Conservation (phyloP, 2,888 invertebrate species). For the Priocnemis perturbator region DNA sequence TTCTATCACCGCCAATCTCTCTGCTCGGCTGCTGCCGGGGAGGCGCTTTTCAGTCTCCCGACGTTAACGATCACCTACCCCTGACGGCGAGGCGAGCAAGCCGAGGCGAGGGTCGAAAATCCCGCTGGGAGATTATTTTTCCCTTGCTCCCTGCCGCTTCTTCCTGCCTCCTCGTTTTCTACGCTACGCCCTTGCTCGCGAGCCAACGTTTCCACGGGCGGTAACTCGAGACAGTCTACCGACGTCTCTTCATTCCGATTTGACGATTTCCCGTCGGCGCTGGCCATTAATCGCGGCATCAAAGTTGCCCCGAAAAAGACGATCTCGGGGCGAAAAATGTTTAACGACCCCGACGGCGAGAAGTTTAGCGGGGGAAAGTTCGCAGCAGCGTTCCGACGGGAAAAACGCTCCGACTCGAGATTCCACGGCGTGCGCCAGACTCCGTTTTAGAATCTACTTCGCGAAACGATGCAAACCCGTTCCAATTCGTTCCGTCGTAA, state of each 20-base stretch:
- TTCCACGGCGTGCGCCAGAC: too few relatives aligned
- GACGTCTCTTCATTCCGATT: constrained; percentile 29
- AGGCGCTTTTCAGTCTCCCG: constrained; percentile 54
- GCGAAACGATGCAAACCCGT: too few relatives aligned
- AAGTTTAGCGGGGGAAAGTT: too few relatives aligned
- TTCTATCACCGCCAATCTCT: constrained; percentile 1
- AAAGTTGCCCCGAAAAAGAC: too few relatives aligned
- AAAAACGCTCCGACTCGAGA: too few relatives aligned
- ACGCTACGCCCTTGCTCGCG: constrained; percentile 15
- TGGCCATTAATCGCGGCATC: too few relatives aligned
- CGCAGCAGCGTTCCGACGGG: too few relatives aligned
- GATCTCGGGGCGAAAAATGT: too few relatives aligned
- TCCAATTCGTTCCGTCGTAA: too few relatives aligned
- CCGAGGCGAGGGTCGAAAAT: constrained; percentile 61
- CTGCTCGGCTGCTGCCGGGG: constrained; percentile 5
- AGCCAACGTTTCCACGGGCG: constrained; percentile 6
- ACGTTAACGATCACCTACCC: constrained; percentile 54
- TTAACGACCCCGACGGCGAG: too few relatives aligned
- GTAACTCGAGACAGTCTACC: constrained; percentile 17
- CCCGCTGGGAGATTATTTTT: constrained; percentile 69
- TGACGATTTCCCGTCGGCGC: constrained; percentile 15
- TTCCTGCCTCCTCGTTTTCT: constrained; percentile 20
- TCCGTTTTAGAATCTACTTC: too few relatives aligned
- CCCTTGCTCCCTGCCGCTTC: constrained; percentile 36
- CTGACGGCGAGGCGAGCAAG: constrained; percentile 27